Percentiles rank a stretch among this genome's conserved stretches.
Evolutionary conservation across 1,140 invertebrate genomes (phyloP).

Genomic region (Pogonus chalceus): DNA sequence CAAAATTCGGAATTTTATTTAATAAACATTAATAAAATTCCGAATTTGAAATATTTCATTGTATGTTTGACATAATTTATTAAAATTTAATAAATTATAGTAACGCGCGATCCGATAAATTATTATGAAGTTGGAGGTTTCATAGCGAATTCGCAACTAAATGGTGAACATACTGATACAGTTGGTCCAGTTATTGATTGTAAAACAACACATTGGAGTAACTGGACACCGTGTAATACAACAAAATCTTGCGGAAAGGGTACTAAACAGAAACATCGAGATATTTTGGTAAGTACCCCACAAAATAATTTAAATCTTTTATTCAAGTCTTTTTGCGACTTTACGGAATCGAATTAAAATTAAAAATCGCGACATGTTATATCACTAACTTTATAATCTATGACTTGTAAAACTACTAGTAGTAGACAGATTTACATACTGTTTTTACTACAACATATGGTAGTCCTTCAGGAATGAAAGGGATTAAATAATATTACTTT

Average conservation of each 20-base stretch:
- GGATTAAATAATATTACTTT: too few relatives aligned
- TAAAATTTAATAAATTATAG: neutral
- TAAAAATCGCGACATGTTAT: conserved; percentile 30
- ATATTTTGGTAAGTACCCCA: conserved; percentile 32
- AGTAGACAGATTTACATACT: too few relatives aligned
- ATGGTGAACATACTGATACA: neutral
- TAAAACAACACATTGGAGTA: conserved; percentile 47
- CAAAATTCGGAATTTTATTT: conserved; percentile 9
- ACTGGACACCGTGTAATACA: conserved; percentile 48
- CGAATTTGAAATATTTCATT: conserved; percentile 14
- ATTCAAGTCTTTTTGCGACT: neutral
- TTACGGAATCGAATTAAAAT: conserved; percentile 7
- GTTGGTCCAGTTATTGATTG: conserved; percentile 39
- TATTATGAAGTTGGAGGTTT: neutral
- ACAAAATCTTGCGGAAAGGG: conserved; percentile 45
- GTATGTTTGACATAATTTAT: too few relatives aligned
- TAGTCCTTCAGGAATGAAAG: too few relatives aligned
- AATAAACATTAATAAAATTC: conserved; percentile 5
- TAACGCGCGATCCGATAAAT: neutral
- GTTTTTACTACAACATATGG: too few relatives aligned
- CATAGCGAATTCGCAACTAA: neutral
- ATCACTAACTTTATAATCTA: too few relatives aligned
- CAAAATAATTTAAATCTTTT: neutral
- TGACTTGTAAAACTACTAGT: too few relatives aligned
- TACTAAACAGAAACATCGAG: conserved; percentile 36